These are phyloP conservation scores for Geophilus truncorum DNA, from an alignment of 2,888 invertebrate genomes.

Conservation along the genomic window DNA sequence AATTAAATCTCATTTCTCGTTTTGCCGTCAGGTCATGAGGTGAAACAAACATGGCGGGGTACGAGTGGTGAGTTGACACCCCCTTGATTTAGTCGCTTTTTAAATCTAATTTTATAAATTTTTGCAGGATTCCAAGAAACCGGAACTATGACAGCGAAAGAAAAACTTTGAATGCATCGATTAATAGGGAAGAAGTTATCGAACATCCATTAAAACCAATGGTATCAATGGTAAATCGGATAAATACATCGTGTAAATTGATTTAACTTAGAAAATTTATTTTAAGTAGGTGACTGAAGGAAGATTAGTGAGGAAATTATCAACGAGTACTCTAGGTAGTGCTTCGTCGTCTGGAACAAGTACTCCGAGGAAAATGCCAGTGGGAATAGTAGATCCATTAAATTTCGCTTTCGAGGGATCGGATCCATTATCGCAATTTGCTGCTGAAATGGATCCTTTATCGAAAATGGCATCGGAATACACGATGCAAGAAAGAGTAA, in stretches of 20 bases:
- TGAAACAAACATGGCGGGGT: not conserved
- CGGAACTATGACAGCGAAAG: slow-evolving; percentile 45
- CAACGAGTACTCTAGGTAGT: slow-evolving; percentile 39
- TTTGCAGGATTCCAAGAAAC: slow-evolving; percentile 38
- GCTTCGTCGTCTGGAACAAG: slow-evolving; percentile 39
- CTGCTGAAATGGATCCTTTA: slow-evolving; percentile 58
- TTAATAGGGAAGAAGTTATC: slow-evolving; percentile 40
- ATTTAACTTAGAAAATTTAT: not conserved
- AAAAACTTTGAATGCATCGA: slow-evolving; percentile 38
- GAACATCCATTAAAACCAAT: slow-evolving; percentile 48
- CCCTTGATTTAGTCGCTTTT: not conserved
- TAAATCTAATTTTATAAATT: not conserved
- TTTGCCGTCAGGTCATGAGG: too few relatives aligned
- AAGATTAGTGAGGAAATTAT: not conserved
- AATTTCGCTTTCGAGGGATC: slow-evolving; percentile 60
- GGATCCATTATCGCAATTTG: slow-evolving; percentile 69
- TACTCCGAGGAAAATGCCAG: slow-evolving; percentile 38
- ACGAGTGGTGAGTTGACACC: not conserved
- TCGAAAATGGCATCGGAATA: slow-evolving; percentile 44
- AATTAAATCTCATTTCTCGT: too few relatives aligned
- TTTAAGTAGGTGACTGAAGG: not conserved
- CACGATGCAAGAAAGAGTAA: slow-evolving; percentile 38
- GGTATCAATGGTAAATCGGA: slow-evolving; percentile 42
- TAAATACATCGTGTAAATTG: not conserved
- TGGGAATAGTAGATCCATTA: slow-evolving; percentile 41